Evolutionary conservation across 2,113 vertebrate species (phyloP).

Genomic region (Psilopogon haemacephalus): DNA sequence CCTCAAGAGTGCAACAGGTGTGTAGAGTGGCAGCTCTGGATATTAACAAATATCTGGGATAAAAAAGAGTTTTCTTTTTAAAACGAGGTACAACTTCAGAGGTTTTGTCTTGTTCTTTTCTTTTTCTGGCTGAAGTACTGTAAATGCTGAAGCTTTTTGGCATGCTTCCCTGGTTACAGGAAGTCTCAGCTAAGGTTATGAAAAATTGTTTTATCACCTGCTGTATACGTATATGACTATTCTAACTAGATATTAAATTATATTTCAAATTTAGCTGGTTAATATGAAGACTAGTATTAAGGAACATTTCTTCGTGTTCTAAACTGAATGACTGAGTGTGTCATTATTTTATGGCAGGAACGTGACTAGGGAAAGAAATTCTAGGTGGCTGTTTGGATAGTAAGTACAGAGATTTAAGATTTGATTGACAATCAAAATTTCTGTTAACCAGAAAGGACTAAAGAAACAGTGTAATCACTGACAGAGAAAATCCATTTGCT

Average conservation of each 20-base stretch:
- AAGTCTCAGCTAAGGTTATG: background rate
- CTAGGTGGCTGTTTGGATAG: constrained; percentile 51
- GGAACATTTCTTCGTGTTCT: constrained; percentile 14
- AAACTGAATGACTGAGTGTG: constrained; percentile 51
- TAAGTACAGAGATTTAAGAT: constrained; percentile 38
- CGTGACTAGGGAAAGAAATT: constrained; percentile 55
- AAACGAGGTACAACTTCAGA: background rate
- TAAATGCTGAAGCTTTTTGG: background rate
- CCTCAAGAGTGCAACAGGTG: background rate
- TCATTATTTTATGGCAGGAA: constrained; percentile 55
- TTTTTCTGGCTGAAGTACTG: background rate
- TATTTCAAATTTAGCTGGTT: constrained; percentile 44
- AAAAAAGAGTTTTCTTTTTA: background rate
- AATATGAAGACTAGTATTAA: constrained; percentile 46
- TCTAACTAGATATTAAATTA: constrained; percentile 32
- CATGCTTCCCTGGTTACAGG: background rate
- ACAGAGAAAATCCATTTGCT: constrained; percentile 40
- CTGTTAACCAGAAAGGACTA: constrained; percentile 44
- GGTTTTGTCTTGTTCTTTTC: background rate
- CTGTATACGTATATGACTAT: background rate
- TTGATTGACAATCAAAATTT: constrained; percentile 68
- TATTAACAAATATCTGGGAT: background rate
- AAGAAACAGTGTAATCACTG: constrained; percentile 47
- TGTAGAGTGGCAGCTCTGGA: background rate
- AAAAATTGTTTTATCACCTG: constrained; percentile 19